Evolutionary conservation across 2,113 vertebrate genomes (phyloP).

Genomic region (Oncorhynchus tshawytscha): DNA sequence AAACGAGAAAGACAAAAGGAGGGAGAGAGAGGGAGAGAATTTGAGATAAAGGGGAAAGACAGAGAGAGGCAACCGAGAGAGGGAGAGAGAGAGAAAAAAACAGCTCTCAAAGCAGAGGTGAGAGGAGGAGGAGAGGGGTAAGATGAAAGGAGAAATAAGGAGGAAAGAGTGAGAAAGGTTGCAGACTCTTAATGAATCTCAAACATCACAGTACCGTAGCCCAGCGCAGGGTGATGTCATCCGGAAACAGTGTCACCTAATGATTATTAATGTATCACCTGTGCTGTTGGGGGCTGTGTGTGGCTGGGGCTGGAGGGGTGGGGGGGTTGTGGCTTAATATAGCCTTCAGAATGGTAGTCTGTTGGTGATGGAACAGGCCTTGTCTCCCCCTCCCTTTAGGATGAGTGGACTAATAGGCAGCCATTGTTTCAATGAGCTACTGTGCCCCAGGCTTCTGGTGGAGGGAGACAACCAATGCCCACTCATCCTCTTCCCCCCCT

Average conservation of each 20-base stretch:
- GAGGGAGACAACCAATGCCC: not conserved
- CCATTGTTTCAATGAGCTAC: conserved; percentile 56
- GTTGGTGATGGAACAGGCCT: conserved; percentile 28
- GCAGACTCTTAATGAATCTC: conserved; percentile 7
- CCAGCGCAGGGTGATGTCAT: conserved; percentile 42
- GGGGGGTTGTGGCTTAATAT: conserved; percentile 5
- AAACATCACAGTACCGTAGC: conserved; percentile 12
- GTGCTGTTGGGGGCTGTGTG: conserved; percentile 2
- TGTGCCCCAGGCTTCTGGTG: conserved; percentile 47
- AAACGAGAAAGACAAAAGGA: too few species aligned
- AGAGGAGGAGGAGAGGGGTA: conserved; percentile 17
- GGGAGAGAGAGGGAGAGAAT: too few species aligned
- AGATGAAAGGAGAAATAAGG: conserved; percentile 4
- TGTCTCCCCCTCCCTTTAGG: conserved; percentile 35
- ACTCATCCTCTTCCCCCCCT: not conserved
- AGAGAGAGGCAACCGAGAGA: too few species aligned
- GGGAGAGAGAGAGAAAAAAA: not conserved
- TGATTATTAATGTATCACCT: conserved; percentile 26
- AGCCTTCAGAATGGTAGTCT: conserved; percentile 30
- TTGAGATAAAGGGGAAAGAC: too few species aligned
- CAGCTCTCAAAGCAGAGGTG: not conserved
- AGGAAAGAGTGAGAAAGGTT: not conserved
- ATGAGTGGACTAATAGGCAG: conserved; percentile 51
- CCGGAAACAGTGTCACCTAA: conserved; percentile 29
- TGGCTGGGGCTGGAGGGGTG: not conserved